Base-by-base conservation (phyloP, 2,113 vertebrate species). In the Apodemus speciosus region DNA sequence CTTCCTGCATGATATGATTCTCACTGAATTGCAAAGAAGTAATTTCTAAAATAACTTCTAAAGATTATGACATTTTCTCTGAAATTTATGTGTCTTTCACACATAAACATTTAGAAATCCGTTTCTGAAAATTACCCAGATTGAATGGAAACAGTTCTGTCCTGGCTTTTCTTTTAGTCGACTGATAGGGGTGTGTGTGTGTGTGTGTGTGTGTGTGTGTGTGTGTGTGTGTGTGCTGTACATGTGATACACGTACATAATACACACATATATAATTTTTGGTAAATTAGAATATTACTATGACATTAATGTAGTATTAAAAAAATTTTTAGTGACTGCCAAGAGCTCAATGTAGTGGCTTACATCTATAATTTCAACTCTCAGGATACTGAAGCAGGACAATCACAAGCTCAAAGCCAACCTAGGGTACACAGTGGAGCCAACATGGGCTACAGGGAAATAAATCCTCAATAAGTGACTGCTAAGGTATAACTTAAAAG, bases 21-120 rank as follows among this genome's bases (percentile, higher is more conserved):
- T 89, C 38, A 72, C 32, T 88, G 77, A 86, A 85, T 38, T 86
- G 60, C 84, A 94, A 94, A 84, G 4, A 77, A 93, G 9, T 79
- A 9, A 53, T 92, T 93, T 88, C 53, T 60, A 85, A 96, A 92
- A 92, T 72, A 49, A 60, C 11, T 92, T 76, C 46, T 43, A 75
- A 92, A 92, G 38, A 85, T 85, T 91, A 51, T 85, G 21, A 84
- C n/a, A 32, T 92, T 64, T 27, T 92, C 85, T 92, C 75, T 88
- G 4, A 77, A 94, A 14, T 23, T 20, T 93, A 38, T 66, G 38
- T 76, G 32, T n/a, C 20, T 85, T 10, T 85, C 43, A n/a, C 27
- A 60, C 38, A 60, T 20, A 75, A 56, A 51, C 21, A 95, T 51
- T 83, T 73, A 83, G 62, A 49, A 90, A 40, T 10, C 43, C 92